Base-by-base conservation (phyloP, 1,140 invertebrate species). In the Aphelinus certus region DNA sequence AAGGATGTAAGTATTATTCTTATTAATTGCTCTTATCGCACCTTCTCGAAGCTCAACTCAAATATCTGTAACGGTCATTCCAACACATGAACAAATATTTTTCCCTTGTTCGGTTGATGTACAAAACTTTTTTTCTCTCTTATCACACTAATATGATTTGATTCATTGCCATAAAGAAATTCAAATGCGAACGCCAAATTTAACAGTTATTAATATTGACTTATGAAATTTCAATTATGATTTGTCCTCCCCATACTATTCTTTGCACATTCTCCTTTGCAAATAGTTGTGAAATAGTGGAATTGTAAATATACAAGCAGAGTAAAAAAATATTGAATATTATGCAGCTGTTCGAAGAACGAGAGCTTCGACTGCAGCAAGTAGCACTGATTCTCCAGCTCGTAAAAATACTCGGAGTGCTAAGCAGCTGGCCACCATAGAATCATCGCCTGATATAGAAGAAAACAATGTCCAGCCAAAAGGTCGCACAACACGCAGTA, bases 361-460 rank as follows among this genome's bases (percentile, higher is more conserved):
- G 57, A 67, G 48, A 1, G 45, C 71, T 46, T 4, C 62, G 6
- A 45, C 26, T 65, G 62, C 58, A 5, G 10, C 53, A n/a, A 45
- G 71, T n/a, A 48, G 71, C 0, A 49, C 73, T 3, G 79, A 82
- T 71, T 83, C 83, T 42, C 82, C 83, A 7, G 46, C 81, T 7
- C 79, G 83, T 7, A 76, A 81, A 43, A 47, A 46, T 4, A 85
- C 82, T 6, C 79, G 73, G 2, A 80, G 81, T 66, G 80, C 63
- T n/a, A 81, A 76, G 9, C 65, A 76, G 47, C 51, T 73, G 3
- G 3, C 42, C 1, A 56, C 67, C 61, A 56, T 55, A 61, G 66
- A 78, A 64, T 79, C 76, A 49, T 81, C 82, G 1, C 79, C 82
- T 4, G 79, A 79, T 43, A 5, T 72, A n/a, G 80, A 76, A 47